Base-by-base conservation (phyloP, 2,888 invertebrate genomes). In the Nomada fucata region DNA sequence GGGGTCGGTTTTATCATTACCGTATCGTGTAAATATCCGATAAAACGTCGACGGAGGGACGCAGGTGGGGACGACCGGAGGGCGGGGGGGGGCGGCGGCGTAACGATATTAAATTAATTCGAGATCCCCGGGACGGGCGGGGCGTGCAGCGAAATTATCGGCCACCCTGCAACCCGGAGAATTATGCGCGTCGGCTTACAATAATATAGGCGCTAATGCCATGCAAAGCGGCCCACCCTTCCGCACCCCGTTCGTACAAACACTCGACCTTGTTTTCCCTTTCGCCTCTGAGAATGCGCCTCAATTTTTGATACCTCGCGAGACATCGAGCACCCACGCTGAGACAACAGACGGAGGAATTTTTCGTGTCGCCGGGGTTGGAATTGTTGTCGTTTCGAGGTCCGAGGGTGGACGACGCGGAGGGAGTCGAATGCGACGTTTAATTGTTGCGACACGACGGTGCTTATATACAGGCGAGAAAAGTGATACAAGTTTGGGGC, bases 101-200 rank as follows among this genome's bases (percentile, higher is more conserved):
- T 63, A 68, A 82, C 77, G 78, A 64, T 78, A 82, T 83, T 83
- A 83, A 83, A 75, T 78, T 78, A 82, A 82, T 78, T 82, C 71
- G 74, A 55, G 53, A 52, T 67, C 23, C 23, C 20, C 11, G 71
- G 13, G 18, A 53, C 13, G 23, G 50, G n/a, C n/a, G 78, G 86
- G 78, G 70, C 44, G 71, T 50, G 61, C 60, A 23, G 59, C 11
- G 73, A 79, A 74, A 79, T 86, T 53, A 76, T 70, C 67, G 55
- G 61, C 70, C 77, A n/a, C 44, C 52, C 52, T 44, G 50, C 60
- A 11, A 20, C 36, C 11, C 5, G 50, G 89, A 88, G 89, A 91
- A 91, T 92, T 91, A 92, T 91, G 89, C 89, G 90, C 91, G 91
- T 86, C 90, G 86, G 92, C 92, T 92, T 93, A 92, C 89, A 92